Percentiles rank a stretch among this genome's conserved stretches.
These are phyloP conservation scores for Marcusenius ussheri DNA, from an alignment of 2,113 vertebrate species.

Conservation along the genomic window DNA sequence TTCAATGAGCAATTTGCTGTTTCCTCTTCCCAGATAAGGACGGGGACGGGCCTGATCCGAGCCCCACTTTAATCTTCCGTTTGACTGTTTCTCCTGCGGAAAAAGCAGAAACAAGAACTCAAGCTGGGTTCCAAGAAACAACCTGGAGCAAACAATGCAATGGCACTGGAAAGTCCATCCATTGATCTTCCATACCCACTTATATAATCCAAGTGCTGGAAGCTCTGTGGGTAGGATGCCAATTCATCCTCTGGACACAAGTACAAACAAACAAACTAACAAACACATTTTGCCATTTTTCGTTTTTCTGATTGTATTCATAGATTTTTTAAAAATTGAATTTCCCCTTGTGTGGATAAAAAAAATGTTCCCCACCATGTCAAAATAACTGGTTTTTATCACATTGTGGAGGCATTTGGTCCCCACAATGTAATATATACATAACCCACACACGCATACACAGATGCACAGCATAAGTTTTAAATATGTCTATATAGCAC, in stretches of 20 bases:
- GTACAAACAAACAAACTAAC: not conserved
- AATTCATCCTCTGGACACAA: not conserved
- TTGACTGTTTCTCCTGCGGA: constrained; percentile 76
- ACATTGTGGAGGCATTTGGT: too few species aligned
- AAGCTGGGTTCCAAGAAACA: not conserved
- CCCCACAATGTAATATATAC: too few species aligned
- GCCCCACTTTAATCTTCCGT: constrained; percentile 87
- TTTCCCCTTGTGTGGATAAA: too few species aligned
- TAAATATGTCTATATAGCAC: not conserved
- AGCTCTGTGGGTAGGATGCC: not conserved
- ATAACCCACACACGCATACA: too few species aligned
- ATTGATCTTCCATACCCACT: not conserved
- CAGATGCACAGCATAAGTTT: not conserved
- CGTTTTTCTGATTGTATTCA: too few species aligned
- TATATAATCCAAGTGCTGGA: not conserved
- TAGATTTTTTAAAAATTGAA: too few species aligned
- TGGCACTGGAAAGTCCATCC: not conserved
- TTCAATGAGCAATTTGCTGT: constrained; percentile 84
- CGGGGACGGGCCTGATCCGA: constrained; percentile 79
- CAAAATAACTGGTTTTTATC: too few species aligned
- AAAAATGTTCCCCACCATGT: too few species aligned
- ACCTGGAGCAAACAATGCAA: not conserved
- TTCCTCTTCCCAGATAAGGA: constrained; percentile 83
- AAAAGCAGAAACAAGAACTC: constrained; percentile 21
- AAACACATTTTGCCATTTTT: too few species aligned